A percentile compares a stretch with the other conserved stretches of the same genome.
Evolutionary conservation across 1,140 invertebrate genomes (phyloP).

Genomic region (Nixonia krombeini): DNA sequence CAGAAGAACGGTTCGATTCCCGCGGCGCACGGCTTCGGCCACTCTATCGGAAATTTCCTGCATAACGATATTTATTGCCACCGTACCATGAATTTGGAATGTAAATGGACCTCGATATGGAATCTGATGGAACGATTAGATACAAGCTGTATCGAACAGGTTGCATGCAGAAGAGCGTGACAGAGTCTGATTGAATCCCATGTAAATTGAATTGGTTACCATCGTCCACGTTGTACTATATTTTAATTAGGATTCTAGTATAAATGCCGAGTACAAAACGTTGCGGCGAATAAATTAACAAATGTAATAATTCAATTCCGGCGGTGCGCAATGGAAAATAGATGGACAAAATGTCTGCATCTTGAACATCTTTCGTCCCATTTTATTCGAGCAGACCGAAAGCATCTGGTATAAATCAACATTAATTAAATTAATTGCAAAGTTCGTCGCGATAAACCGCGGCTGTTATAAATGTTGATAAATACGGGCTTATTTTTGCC

Average conservation of each 20-base stretch:
- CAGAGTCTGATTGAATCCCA: constrained; percentile 45
- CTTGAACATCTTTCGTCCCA: too few relatives aligned
- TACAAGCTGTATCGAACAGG: constrained; percentile 47
- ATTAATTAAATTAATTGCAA: too few relatives aligned
- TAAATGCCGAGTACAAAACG: constrained; percentile 13
- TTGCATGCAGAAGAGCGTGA: constrained; percentile 21
- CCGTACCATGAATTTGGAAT: constrained; percentile 46
- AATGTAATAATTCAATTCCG: too few relatives aligned
- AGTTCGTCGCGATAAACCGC: too few relatives aligned
- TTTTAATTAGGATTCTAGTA: constrained; percentile 47
- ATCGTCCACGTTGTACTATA: constrained; percentile 24
- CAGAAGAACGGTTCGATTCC: constrained; percentile 21
- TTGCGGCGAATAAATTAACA: constrained; percentile 15
- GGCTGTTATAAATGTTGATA: too few relatives aligned
- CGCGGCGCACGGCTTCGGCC: constrained; percentile 31
- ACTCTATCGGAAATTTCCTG: constrained; percentile 42
- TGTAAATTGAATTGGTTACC: constrained; percentile 41
- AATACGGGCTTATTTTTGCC: too few relatives aligned
- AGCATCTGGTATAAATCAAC: too few relatives aligned
- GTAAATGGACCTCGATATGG: constrained; percentile 44
- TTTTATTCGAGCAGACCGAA: too few relatives aligned
- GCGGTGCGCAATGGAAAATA: too few relatives aligned
- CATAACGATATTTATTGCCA: constrained; percentile 49
- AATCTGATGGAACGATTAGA: constrained; percentile 49
- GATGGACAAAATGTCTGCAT: too few relatives aligned